A percentile compares a stretch with the other conserved stretches of the same genome.
phyloP scores from a whole-genome alignment of 2,888 invertebrate genomes.

The Eupelmus urozonus region DNA sequence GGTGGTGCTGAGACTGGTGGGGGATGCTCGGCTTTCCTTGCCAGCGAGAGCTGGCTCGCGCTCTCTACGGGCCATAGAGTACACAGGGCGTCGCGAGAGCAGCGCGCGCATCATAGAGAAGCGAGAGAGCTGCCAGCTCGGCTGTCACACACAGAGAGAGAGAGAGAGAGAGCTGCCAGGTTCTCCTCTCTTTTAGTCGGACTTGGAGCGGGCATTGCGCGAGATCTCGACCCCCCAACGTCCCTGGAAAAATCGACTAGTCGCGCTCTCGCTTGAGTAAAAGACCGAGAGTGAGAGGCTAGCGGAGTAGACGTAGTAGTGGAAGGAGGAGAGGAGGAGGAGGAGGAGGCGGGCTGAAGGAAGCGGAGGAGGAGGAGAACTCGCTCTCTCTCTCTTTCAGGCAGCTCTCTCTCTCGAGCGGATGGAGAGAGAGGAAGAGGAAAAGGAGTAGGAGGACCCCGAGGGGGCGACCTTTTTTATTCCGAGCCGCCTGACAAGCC shows the following conservation, averaged over 20 bases:
- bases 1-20: background rate
- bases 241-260: no score
- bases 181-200: background rate
- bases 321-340: slow-evolving; percentile 60
- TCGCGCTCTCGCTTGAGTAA: background rate
- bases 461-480: slow-evolving; percentile 74
- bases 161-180: no score
- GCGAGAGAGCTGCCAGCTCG: no score
- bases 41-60: background rate
- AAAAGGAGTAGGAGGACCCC: slow-evolving; percentile 62
- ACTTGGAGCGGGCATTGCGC: background rate
- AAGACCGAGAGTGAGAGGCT: background rate
- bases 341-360: slow-evolving; percentile 62
- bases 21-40: background rate
- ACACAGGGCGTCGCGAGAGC: background rate
- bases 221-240: background rate
- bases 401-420: slow-evolving; percentile 50
- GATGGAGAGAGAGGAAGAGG: slow-evolving; percentile 61
- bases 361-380: slow-evolving; percentile 45
- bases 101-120: slow-evolving; percentile 1
- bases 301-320: slow-evolving; percentile 19
- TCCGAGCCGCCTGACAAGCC: slow-evolving; percentile 70
- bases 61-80: background rate
- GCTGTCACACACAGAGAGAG: no score
- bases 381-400: background rate